Evolutionary conservation across 2,888 invertebrate genomes (phyloP).

Genomic region (Graphium colonna): DNA sequence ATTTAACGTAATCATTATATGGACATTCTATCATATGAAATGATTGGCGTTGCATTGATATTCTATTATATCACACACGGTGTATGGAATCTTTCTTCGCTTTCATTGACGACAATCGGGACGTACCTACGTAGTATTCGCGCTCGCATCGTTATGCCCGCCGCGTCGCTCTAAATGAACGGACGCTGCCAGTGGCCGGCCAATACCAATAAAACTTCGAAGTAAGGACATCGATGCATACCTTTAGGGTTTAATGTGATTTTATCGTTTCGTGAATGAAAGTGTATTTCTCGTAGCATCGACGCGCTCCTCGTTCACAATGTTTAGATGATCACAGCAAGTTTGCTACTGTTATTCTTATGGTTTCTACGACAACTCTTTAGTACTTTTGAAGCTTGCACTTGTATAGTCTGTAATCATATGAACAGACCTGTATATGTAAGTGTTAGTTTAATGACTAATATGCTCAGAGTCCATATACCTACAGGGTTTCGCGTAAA

Average conservation of each 20-base stretch:
- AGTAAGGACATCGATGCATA: slow-evolving; percentile 49
- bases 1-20: too few species aligned
- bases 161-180: slow-evolving; percentile 74
- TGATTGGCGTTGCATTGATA: too few species aligned
- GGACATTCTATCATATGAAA: too few species aligned
- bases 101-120: slow-evolving; percentile 62
- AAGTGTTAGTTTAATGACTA: too few species aligned
- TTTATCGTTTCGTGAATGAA: slow-evolving; percentile 54
- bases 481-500: slow-evolving; percentile 45
- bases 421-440: too few species aligned
- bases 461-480: too few species aligned
- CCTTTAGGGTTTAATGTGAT: slow-evolving; percentile 49
- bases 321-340: too few species aligned
- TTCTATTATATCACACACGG: neutral
- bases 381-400: too few species aligned
- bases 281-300: slow-evolving; percentile 23
- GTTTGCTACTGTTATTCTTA: too few species aligned
- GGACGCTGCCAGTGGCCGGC: slow-evolving; percentile 65
- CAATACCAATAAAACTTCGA: slow-evolving; percentile 69
- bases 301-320: neutral
- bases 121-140: slow-evolving; percentile 61
- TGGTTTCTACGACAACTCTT: too few species aligned
- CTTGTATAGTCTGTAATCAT: too few species aligned
- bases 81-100: slow-evolving; percentile 44
- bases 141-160: slow-evolving; percentile 68